Percentiles rank a stretch among this genome's conserved stretches.
Conservation (phyloP, 2,888 invertebrate genomes). For the Aphrophora alni region DNA sequence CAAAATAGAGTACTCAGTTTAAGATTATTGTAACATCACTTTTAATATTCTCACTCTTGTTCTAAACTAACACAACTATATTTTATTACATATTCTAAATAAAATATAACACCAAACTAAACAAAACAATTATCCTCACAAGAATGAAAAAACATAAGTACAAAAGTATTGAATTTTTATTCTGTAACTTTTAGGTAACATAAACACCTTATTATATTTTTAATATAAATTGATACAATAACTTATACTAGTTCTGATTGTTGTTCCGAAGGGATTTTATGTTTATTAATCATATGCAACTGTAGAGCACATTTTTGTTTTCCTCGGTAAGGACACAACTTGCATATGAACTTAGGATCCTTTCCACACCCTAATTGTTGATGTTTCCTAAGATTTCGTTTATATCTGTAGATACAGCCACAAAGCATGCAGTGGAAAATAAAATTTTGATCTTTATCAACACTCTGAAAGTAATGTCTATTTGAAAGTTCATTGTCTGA, state of each 20-base stretch:
- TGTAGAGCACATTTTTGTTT: neutral
- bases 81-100: too few species aligned
- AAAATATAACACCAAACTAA: too few species aligned
- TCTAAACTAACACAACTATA: too few species aligned
- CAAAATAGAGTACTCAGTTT: too few species aligned
- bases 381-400: constrained; percentile 58
- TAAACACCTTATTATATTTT: too few species aligned
- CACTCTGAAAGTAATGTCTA: neutral
- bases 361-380: constrained; percentile 56
- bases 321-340: constrained; percentile 2
- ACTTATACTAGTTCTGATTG: neutral
- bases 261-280: neutral
- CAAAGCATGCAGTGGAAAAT: neutral
- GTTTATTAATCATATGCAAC: neutral
- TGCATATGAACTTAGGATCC: constrained; percentile 56
- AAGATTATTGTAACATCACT: too few species aligned
- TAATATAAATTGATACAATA: too few species aligned
- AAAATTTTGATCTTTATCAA: neutral
- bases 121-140: too few species aligned
- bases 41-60: too few species aligned
- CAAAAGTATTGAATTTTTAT: too few species aligned
- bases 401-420: constrained; percentile 36
- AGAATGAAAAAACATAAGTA: too few species aligned
- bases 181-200: too few species aligned
- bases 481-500: neutral